Conservation (phyloP, 2,797 vertebrate genomes). For the Acrossocheilus fasciatus region DNA sequence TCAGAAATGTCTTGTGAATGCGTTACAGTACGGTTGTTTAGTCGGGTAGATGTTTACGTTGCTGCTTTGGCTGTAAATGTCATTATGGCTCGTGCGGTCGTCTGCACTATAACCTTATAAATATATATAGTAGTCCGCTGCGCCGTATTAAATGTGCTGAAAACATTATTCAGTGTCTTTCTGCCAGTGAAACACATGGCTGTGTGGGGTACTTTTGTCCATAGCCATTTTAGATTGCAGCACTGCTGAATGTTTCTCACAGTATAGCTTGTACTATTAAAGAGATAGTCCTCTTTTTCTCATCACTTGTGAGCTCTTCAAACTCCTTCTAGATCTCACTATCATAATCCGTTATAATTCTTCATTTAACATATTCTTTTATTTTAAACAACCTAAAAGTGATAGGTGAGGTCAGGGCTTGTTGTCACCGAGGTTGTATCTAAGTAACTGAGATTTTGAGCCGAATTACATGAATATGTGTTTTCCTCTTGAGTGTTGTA, state of each 20-base stretch:
- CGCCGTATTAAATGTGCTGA: neutral
- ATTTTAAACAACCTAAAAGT: neutral
- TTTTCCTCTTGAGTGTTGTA: neutral
- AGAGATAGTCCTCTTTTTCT: constrained; percentile 25
- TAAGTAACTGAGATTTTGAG: neutral
- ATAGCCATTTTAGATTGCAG: constrained; percentile 43
- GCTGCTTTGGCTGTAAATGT: constrained; percentile 6
- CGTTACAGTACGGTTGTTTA: neutral
- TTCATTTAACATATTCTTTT: neutral
- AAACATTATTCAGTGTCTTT: constrained; percentile 2
- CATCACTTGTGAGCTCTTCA: constrained; percentile 30
- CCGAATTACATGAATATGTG: neutral
- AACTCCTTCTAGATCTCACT: neutral
- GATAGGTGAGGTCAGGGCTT: neutral
- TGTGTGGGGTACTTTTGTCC: constrained; percentile 35
- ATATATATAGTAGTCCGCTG: neutral
- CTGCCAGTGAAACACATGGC: constrained; percentile 37
- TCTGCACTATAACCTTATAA: constrained; percentile 14
- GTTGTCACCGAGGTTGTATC: neutral
- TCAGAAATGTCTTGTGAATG: neutral
- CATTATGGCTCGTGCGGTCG: constrained; percentile 3
- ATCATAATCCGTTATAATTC: neutral
- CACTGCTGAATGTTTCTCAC: constrained; percentile 29
- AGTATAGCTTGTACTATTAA: constrained; percentile 32
- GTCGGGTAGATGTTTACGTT: neutral